Conservation (phyloP, 2,797 vertebrate species). For the Periophthalmus magnuspinnatus region DNA sequence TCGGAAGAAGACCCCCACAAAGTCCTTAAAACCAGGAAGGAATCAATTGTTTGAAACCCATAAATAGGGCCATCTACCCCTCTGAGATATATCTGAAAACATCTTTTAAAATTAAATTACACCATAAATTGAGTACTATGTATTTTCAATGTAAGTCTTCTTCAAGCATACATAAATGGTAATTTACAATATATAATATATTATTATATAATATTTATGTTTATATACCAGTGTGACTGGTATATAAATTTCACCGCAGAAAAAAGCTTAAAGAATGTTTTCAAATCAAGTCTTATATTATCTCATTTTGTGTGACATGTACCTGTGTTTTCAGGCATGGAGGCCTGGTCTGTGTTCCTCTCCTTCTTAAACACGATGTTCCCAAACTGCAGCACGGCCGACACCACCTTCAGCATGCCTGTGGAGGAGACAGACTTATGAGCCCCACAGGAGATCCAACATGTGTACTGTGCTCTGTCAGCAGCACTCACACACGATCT, state of each 20-base stretch:
- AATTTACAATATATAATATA: neutral
- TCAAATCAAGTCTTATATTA: neutral
- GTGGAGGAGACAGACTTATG: constrained; percentile 18
- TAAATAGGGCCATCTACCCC: neutral
- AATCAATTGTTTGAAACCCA: too few species aligned
- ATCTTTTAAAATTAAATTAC: neutral
- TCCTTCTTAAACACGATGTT: constrained; percentile 98
- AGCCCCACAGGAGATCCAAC: neutral
- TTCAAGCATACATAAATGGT: neutral
- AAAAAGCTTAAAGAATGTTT: neutral
- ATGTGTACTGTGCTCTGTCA: neutral
- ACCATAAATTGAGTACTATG: neutral
- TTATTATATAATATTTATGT: too few species aligned
- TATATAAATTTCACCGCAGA: neutral
- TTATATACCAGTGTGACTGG: neutral
- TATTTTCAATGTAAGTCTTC: neutral
- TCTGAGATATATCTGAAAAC: neutral
- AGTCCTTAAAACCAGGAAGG: too few species aligned
- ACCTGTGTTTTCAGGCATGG: constrained; percentile 99
- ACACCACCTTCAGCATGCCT: constrained; percentile 98
- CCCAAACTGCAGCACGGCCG: constrained; percentile 96
- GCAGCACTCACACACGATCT: constrained; percentile 84
- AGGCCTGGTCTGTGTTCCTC: constrained; percentile 96
- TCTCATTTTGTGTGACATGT: neutral
- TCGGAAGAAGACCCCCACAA: too few species aligned